Conservation (phyloP, 2,888 invertebrate species). For the Drosophila macrospina region DNA sequence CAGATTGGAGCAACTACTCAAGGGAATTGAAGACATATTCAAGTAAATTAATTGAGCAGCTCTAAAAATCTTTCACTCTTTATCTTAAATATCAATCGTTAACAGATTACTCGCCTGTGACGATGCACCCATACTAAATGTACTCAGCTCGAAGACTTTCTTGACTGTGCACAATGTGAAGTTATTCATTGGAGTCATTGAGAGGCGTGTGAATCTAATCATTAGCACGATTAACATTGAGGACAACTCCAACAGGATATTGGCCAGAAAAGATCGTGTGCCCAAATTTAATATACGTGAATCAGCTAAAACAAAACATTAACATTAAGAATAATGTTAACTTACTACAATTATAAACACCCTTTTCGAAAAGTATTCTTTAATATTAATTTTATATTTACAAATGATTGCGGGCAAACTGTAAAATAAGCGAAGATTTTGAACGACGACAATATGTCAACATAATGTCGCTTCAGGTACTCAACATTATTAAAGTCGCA, state of each 20-base stretch:
- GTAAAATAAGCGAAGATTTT: neutral
- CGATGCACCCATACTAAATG: conserved; percentile 89
- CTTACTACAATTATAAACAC: neutral
- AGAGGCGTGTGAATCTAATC: conserved; percentile 87
- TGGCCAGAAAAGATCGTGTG: conserved; percentile 84
- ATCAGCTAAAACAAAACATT: conserved; percentile 81
- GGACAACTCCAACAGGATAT: conserved; percentile 82
- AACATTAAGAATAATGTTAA: neutral
- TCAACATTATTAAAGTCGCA: neutral
- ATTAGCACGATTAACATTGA: conserved; percentile 81
- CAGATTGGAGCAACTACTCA: conserved; percentile 84
- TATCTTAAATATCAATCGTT: neutral
- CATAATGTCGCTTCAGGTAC: neutral
- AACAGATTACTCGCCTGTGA: conserved; percentile 89
- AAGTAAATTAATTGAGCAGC: conserved; percentile 49
- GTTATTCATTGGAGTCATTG: conserved; percentile 92
- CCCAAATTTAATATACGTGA: conserved; percentile 85
- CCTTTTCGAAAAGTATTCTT: conserved; percentile 4
- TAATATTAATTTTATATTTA: neutral
- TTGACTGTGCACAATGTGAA: conserved; percentile 92
- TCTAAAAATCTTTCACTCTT: neutral
- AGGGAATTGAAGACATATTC: conserved; percentile 86
- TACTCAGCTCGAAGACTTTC: conserved; percentile 90
- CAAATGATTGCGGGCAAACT: neutral
- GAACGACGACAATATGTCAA: neutral